These are phyloP conservation scores for Rhagonycha lutea DNA, from an alignment of 2,888 invertebrate genomes.

Conservation along the genomic window DNA sequence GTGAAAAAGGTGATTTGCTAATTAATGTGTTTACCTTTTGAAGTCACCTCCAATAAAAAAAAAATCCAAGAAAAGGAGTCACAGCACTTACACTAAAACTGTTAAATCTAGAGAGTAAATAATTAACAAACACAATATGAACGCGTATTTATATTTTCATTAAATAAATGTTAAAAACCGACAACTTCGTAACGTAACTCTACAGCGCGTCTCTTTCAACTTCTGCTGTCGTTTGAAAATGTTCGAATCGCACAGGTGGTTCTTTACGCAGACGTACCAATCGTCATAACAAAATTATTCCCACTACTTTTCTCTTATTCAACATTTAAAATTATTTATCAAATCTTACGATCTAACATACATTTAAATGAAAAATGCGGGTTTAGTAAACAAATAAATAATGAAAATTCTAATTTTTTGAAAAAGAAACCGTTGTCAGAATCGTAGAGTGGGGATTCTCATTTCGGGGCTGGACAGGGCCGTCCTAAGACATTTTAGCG, in stretches of 20 bases:
- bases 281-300: neutral
- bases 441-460: neutral
- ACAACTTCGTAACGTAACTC: neutral
- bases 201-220: neutral
- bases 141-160: neutral
- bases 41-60: neutral
- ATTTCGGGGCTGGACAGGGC: neutral
- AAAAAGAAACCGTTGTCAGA: neutral
- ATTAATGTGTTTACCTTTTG: neutral
- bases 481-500: too few species aligned
- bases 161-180: neutral
- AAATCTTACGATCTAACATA: neutral
- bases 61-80: neutral
- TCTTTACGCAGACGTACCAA: neutral
- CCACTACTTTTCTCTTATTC: neutral
- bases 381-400: neutral
- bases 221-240: neutral
- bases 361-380: neutral
- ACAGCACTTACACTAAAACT: neutral
- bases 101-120: neutral
- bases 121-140: neutral
- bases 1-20: neutral
- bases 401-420: neutral
- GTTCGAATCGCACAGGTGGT: neutral
- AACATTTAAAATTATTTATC: neutral